Conservation (phyloP, 1,140 invertebrate genomes). For the Drosophila trapezifrons region DNA sequence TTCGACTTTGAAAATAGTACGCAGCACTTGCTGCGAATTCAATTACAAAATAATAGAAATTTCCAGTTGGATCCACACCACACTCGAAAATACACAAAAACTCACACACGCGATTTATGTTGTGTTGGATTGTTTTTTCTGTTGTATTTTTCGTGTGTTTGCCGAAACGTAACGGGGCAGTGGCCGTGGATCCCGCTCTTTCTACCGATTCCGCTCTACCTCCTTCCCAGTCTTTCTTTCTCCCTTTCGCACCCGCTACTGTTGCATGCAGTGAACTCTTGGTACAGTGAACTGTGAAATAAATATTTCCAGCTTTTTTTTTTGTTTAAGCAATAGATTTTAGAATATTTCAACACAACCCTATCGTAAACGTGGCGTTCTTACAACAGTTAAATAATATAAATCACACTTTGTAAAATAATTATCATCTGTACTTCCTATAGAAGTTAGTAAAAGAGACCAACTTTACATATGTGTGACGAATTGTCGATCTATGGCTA, state of each 20-base stretch:
- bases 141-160: constrained; percentile 58
- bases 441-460: too few species aligned
- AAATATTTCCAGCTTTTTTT: not conserved
- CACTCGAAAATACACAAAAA: constrained; percentile 38
- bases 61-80: constrained; percentile 70
- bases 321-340: not conserved
- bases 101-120: constrained; percentile 44
- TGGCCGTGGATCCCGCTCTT: constrained; percentile 70
- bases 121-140: constrained; percentile 17
- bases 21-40: constrained; percentile 56
- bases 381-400: too few species aligned
- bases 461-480: too few species aligned
- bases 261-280: constrained; percentile 16
- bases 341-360: not conserved
- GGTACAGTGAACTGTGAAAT: constrained; percentile 6
- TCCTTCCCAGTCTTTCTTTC: not conserved
- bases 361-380: constrained; percentile 2
- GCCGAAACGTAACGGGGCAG: constrained; percentile 81
- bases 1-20: constrained; percentile 31
- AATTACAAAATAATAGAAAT: constrained; percentile 80
- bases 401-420: not conserved
- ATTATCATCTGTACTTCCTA: not conserved
- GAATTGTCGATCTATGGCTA: too few species aligned
- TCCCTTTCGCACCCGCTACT: constrained; percentile 34
- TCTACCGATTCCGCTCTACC: constrained; percentile 29